Base-by-base conservation (phyloP, 2,888 invertebrate species). In the Nephrotoma flavescens region DNA sequence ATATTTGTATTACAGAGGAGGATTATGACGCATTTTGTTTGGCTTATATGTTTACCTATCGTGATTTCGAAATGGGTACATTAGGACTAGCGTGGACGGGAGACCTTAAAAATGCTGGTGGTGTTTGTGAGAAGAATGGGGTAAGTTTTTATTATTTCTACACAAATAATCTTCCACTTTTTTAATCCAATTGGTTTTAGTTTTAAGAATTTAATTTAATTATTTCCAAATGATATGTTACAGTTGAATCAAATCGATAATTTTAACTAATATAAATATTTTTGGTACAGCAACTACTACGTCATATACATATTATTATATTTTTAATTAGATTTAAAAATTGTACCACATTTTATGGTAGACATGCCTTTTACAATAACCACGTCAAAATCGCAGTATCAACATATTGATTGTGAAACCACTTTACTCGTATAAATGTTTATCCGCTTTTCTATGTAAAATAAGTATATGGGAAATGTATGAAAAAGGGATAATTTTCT, bases 21-120 rank as follows among this genome's bases (percentile, higher is more conserved):
- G 98, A 99, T 92, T 99, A 99, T 92, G 98, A 99, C 91, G 97
- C 98, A 31, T 99, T 99, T 92, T 99, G 99, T 91, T 93, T 99
- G 90, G 99, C 99, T 87, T 99, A 99, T 92, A 98, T 99, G 96
- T 98, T 99, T 91, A 99, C 99, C 19, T 99, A 98, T 91, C 94
- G 98, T 86, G 98, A 98, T 92, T 98, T 98, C 90, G 97, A 98
- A 92, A 97, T 98, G 95, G 98, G 98, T 47, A 98, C 98, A 5
- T 92, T 99, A 88, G 99, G 99, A 7, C 93, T 99, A 87, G 99
- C 99, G 6, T 99, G 99, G 99, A 99, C 99, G 0, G 97, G 97
- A 0, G 98, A 98, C 92, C 93, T 98, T 83, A 97, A 97, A 91
- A 98, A 98, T 91, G 97, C 99, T 42, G 99, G 99, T 7, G 99